Base-by-base conservation (phyloP, 2,888 invertebrate species). In the Masnerella sp. region DNA sequence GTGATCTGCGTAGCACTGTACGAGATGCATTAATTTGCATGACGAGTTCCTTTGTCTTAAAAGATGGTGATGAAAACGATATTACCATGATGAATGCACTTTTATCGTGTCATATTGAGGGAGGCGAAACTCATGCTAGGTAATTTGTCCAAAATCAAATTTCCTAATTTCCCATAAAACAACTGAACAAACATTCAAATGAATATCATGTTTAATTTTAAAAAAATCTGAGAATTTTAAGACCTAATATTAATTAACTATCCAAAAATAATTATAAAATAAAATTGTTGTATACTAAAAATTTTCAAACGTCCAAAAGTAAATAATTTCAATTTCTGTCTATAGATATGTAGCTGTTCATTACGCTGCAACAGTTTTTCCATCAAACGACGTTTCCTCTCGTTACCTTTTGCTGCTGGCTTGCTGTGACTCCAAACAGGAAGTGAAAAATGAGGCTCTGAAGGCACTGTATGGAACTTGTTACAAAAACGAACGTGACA, bases 341-440 rank as follows among this genome's bases (percentile, higher is more conserved):
- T 28, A 1, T 43, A 86, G 97, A 65, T 94, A 95, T 88, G 93
- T 95, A 32, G 94, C 95, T 2, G 95, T 94, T 81, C 91, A 95
- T 69, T 96, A 95, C 81, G 90, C 95, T 0, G 92, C 94, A 2
- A 91, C 91, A 5, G 93, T 96, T 76, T 97, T 96, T 87, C 94
- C 95, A 0, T 90, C 91, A 25, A 91, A 94, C 81, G 95, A 95
- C 85, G 92, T 95, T 0, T 93, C 95, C 0, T 94, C 96, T 0
- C 90, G 95, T 81, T 96, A 94, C 84, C 88, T 96, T 7, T 88
- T 97, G 56, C 89, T 97, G 12, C 86, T 96, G 59, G 95, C 96
- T 25, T 93, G 93, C 77, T 96, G 96, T 40, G 96, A 97, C 84
- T 90, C 90, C 69, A 94, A 94, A 88, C 93, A 93, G 65, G 94